These are phyloP conservation scores for Fistularia commersonii DNA, from an alignment of 2,797 vertebrate species.

Conservation along the genomic window DNA sequence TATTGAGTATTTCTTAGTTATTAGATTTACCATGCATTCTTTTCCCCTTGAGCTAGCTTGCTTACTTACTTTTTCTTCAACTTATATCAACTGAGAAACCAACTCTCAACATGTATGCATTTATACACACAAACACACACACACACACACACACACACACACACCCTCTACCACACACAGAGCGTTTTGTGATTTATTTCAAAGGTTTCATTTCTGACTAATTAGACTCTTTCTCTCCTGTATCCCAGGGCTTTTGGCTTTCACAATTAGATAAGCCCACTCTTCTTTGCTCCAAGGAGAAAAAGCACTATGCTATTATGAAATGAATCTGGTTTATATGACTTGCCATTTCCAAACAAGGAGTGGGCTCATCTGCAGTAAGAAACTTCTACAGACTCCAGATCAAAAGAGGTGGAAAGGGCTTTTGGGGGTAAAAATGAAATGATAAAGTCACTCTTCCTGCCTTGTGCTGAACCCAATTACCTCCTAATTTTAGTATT, in stretches of 20 bases:
- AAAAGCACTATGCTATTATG: constrained; percentile 49
- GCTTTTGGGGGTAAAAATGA: constrained; percentile 40
- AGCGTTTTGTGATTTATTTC: constrained; percentile 69
- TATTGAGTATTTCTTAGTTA: too few relatives aligned
- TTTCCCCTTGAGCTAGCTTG: too few relatives aligned
- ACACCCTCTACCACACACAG: constrained; percentile 53
- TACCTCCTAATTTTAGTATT: constrained; percentile 50
- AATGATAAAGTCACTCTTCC: constrained; percentile 36
- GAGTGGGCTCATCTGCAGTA: constrained; percentile 20
- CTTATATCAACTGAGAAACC: constrained; percentile 18
- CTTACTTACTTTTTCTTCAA: constrained; percentile 6
- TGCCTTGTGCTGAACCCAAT: constrained; percentile 52
- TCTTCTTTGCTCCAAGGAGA: constrained; percentile 48
- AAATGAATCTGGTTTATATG: constrained; percentile 64
- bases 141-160: constrained; percentile 6
- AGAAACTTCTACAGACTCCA: constrained; percentile 43
- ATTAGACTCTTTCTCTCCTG: constrained; percentile 61
- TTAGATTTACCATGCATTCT: too few relatives aligned
- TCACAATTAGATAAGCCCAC: constrained; percentile 68
- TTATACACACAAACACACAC: constrained; percentile 23
- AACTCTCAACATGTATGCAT: constrained; percentile 36
- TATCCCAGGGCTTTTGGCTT: constrained; percentile 60
- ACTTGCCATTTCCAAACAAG: constrained; percentile 45
- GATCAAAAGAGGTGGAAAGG: constrained; percentile 55
- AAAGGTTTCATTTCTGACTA: constrained; percentile 68